Conservation (phyloP, 2,113 vertebrate genomes). For the Muscicapa adusta region DNA sequence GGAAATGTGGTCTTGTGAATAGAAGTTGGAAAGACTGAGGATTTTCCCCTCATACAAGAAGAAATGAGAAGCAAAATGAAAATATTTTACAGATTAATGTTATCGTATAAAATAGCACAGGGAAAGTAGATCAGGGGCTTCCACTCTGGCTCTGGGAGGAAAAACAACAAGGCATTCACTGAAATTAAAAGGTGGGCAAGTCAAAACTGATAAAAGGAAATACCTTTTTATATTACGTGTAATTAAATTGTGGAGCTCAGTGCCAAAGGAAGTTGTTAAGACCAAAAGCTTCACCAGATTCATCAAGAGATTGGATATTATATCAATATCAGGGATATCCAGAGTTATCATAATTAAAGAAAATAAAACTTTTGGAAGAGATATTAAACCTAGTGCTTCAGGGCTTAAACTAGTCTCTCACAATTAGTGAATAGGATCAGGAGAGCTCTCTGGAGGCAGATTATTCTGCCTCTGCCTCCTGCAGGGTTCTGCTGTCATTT, state of each 20-base stretch:
- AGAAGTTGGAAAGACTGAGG: not conserved
- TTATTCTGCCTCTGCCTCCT: constrained; percentile 4
- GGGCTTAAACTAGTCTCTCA: constrained; percentile 33
- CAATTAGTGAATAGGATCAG: constrained; percentile 40
- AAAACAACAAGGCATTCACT: constrained; percentile 27
- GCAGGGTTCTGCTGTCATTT: not conserved
- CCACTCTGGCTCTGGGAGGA: not conserved
- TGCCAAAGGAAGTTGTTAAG: constrained; percentile 61
- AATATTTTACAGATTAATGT: not conserved
- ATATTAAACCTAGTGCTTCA: constrained; percentile 21
- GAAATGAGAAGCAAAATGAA: not conserved
- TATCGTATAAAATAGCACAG: not conserved
- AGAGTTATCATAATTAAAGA: constrained; percentile 59
- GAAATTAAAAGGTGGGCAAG: constrained; percentile 50
- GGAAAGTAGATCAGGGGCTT: not conserved
- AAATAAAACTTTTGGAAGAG: constrained; percentile 46
- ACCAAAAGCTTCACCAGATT: constrained; percentile 42
- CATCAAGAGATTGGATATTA: constrained; percentile 46
- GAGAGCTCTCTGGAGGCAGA: constrained; percentile 7
- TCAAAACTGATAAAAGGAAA: constrained; percentile 64
- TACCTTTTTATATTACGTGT: constrained; percentile 54
- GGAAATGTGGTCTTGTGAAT: not conserved
- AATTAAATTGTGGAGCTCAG: constrained; percentile 35
- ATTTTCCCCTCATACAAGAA: not conserved
- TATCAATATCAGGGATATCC: constrained; percentile 52